Base-by-base conservation (phyloP, 2,797 vertebrate species). In the Gymnothorax javanicus region DNA sequence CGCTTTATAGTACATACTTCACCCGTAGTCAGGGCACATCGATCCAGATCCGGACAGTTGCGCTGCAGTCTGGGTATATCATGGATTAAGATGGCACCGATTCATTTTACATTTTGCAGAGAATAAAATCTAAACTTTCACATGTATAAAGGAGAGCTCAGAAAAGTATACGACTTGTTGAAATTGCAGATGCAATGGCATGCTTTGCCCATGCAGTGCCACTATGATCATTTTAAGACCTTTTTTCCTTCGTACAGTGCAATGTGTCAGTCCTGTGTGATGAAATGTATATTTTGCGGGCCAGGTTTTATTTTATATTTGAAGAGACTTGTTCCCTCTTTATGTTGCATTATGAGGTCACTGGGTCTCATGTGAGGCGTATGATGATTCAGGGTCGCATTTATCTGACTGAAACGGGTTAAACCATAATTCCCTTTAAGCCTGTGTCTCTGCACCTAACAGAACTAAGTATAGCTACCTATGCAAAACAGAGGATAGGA, bases 321-420 rank as follows among this genome's bases (percentile, higher is more conserved):
- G 13, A 73, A 33, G 71, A 27, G 33, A 12, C 71, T 73, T 5
- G n/a, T 71, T 9, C n/a, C 11, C 71, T 13, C 27, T 5, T 33
- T 50, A 50, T 4, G 13, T 50, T 43, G 27, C 5, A 54, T 54
- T 81, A 7, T 54, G 6, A 56, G 7, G 23, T 81, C 9, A 54
- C 52, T 7, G 77, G 77, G 54, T 81, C 15, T 54, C 52, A 54
- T 20, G 20, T 52, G 71, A 13, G 33, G 20, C 17, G 43, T 17
- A 33, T 77, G 73, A n/a, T 77, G 17, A 81, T 81, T 54, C 77
- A 81, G 77, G 77, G 52, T n/a, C 9, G n/a, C n/a, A 23, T 20
- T 81, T 81, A 56, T 81, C 56, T 56, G 77, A 81, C 77, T 81
- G 77, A 75, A 81, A 56, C 77, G n/a, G 20, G 52, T 12, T 56